A percentile compares a stretch with the other conserved stretches of the same genome.
Conservation (phyloP, 1,140 invertebrate genomes). For the Ruditapes philippinarum region DNA sequence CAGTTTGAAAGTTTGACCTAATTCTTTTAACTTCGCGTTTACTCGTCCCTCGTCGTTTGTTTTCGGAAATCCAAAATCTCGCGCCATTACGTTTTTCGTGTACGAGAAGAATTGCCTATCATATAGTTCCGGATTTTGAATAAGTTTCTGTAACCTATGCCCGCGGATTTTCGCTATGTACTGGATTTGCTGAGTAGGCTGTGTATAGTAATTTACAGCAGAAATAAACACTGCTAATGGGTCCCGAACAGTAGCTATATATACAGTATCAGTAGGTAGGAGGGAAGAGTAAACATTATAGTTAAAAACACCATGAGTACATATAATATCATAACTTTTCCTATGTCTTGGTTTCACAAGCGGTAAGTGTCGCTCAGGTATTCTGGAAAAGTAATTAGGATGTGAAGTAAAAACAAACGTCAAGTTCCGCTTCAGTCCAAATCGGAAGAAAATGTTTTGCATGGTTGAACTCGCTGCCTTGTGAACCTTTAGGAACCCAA, state of each 20-base stretch:
- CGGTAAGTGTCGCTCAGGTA: not conserved
- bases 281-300: not conserved
- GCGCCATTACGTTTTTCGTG: conserved; percentile 77
- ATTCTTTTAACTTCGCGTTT: conserved; percentile 55
- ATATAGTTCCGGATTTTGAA: conserved; percentile 6
- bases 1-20: conserved; percentile 74
- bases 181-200: not conserved
- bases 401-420: conserved; percentile 46
- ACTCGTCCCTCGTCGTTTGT: conserved; percentile 40
- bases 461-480: conserved; percentile 59
- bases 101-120: conserved; percentile 51
- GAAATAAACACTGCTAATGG: conserved; percentile 47
- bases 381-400: conserved; percentile 37
- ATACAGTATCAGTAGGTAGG: conserved; percentile 36
- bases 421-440: conserved; percentile 44
- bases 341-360: conserved; percentile 13
- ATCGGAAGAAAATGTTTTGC: conserved; percentile 62
- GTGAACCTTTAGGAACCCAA: conserved; percentile 65
- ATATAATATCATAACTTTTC: conserved; percentile 40
- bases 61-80: conserved; percentile 74
- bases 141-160: conserved; percentile 12
- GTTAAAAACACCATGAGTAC: conserved; percentile 56
- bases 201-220: conserved; percentile 46
- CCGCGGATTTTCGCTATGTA: conserved; percentile 16
- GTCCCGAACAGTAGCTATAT: conserved; percentile 46